These are phyloP conservation scores for Cryptotis parvus DNA, from an alignment of 2,113 vertebrate genomes.

Conservation along the genomic window DNA sequence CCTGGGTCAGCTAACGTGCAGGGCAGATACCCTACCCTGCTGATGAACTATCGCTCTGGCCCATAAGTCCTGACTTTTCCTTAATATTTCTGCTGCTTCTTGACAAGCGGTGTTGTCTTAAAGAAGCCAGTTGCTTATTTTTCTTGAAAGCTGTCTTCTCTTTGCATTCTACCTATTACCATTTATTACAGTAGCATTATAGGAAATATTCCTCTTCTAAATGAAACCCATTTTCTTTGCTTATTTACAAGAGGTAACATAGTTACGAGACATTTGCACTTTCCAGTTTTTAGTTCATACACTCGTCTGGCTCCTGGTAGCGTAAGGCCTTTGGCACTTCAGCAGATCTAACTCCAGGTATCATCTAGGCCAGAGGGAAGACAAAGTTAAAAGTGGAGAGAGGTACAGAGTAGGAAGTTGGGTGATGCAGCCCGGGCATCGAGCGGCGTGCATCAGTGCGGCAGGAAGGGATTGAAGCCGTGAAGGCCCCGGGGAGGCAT, in stretches of 20 bases:
- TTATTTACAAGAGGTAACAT: neutral
- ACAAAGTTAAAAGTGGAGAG: neutral
- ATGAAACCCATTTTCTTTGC: neutral
- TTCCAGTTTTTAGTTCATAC: neutral
- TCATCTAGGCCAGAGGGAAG: neutral
- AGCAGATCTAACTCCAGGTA: neutral
- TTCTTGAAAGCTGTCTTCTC: neutral
- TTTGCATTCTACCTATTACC: neutral
- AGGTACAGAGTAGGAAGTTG: neutral
- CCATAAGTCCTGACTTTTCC: neutral
- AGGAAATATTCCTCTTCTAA: conserved; percentile 22
- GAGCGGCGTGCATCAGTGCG: no score
- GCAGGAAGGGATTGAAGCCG: neutral
- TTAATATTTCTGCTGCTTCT: neutral
- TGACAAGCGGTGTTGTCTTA: neutral
- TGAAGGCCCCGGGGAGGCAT: neutral
- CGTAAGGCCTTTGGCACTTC: neutral
- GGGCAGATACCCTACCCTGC: no score
- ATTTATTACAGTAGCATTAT: neutral
- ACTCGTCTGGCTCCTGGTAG: conserved; percentile 8
- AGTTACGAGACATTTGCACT: neutral
- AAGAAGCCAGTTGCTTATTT: neutral
- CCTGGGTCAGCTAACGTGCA: no score
- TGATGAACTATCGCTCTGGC: no score
- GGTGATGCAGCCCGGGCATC: no score